phyloP scores from a whole-genome alignment of 2,113 vertebrate genomes.

The Cynopterus brachyotis region DNA sequence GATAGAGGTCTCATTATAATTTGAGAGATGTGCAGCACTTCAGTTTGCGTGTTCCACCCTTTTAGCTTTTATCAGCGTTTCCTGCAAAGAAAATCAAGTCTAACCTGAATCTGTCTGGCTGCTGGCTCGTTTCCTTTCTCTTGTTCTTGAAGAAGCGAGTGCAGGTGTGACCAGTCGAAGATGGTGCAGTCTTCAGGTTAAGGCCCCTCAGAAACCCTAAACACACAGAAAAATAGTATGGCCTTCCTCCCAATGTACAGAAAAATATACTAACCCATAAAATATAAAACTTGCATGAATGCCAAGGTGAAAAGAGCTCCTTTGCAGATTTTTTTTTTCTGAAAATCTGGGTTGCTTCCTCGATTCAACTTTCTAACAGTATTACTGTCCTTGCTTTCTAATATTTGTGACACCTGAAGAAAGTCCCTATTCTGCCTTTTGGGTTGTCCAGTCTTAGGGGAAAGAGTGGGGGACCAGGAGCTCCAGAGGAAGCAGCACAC shows the following conservation, averaged over 20 bases:
- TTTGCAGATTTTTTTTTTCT: neutral
- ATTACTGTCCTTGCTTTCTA: neutral
- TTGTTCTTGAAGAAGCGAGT: neutral
- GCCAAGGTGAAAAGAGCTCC: neutral
- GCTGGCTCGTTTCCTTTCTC: neutral
- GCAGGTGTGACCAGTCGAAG: neutral
- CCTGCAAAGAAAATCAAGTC: neutral
- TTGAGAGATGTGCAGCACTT: neutral
- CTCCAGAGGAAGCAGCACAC: neutral
- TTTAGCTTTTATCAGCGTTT: neutral
- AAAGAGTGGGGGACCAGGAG: fast-evolving
- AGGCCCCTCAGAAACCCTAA: neutral
- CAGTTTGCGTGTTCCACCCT: neutral
- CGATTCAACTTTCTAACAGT: neutral
- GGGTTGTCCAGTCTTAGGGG: neutral
- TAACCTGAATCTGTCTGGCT: neutral
- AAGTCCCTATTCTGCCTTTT: neutral
- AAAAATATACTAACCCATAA: neutral
- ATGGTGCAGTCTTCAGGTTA: neutral
- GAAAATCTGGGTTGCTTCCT: neutral
- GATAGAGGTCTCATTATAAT: neutral
- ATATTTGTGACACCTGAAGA: neutral
- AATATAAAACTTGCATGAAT: neutral
- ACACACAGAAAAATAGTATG: neutral
- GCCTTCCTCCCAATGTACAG: neutral